Conservation (phyloP, 2,797 vertebrate genomes). For the Anniella stebbinsi region DNA sequence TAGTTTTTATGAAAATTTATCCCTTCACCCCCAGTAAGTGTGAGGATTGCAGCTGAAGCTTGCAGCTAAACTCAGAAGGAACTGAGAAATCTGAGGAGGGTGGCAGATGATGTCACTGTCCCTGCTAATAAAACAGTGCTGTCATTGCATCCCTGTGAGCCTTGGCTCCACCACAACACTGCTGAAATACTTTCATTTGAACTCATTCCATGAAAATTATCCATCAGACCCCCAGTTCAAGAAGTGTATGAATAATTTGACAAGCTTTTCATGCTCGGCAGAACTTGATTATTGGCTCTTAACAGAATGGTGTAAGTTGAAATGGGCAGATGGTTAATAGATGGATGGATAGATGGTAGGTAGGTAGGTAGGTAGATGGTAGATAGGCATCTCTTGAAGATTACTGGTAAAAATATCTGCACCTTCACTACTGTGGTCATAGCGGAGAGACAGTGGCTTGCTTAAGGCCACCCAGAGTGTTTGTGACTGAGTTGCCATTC, state of each 20-base stretch:
- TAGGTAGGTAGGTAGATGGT: too few relatives aligned
- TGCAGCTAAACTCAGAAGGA: too few relatives aligned
- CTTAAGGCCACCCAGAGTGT: not conserved
- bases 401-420: not conserved
- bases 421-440: not conserved
- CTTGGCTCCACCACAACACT: too few relatives aligned
- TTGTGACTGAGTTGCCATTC: not conserved
- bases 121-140: too few relatives aligned
- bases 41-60: too few relatives aligned
- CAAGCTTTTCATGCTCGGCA: too few relatives aligned
- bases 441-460: not conserved
- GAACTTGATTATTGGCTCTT: not conserved
- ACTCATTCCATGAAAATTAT: not conserved
- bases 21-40: too few relatives aligned
- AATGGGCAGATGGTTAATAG: not conserved
- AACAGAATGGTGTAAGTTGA: not conserved
- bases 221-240: not conserved
- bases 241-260: not conserved
- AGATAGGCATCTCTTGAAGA: not conserved
- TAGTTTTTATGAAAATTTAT: too few relatives aligned
- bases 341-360: not conserved
- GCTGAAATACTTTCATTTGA: too few relatives aligned
- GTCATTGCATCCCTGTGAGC: too few relatives aligned
- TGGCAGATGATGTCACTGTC: too few relatives aligned
- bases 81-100: too few relatives aligned